These are phyloP conservation scores for Synergus umbraculus DNA, from an alignment of 2,888 invertebrate species.

Conservation along the genomic window DNA sequence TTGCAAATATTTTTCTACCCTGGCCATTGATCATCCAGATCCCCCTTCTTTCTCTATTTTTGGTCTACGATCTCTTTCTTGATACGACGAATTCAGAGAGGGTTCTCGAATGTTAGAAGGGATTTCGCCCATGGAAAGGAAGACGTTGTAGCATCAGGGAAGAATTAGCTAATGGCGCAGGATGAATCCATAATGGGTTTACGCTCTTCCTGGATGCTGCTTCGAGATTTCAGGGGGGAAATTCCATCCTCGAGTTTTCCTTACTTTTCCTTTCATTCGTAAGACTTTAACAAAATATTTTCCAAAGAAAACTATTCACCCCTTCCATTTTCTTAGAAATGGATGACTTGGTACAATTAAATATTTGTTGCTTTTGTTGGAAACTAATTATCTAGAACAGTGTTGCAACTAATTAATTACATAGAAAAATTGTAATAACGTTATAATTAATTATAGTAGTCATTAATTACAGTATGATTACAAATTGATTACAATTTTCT, in stretches of 20 bases:
- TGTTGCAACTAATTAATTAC: no score
- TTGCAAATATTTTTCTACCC: constrained; percentile 41
- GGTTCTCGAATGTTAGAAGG: constrained; percentile 37
- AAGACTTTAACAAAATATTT: neutral
- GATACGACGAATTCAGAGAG: constrained; percentile 37
- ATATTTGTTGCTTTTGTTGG: no score
- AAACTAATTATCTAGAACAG: no score
- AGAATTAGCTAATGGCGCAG: constrained; percentile 77
- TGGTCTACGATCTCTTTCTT: constrained; percentile 36
- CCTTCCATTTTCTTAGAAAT: no score
- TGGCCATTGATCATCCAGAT: constrained; percentile 33
- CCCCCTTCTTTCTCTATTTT: constrained; percentile 34
- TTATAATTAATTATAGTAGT: no score
- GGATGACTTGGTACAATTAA: no score
- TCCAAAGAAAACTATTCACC: neutral
- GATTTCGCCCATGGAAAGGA: constrained; percentile 61
- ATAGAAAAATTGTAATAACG: no score
- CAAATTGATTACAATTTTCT: no score
- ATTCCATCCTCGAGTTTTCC: neutral
- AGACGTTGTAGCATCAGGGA: constrained; percentile 68
- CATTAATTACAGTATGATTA: no score
- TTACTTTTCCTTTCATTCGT: neutral
- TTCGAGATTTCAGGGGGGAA: constrained; percentile 60
- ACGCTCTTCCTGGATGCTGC: constrained; percentile 72
- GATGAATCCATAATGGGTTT: constrained; percentile 77